These are phyloP conservation scores for Drosophila baimaii DNA, from an alignment of 1,140 invertebrate species.

Conservation along the genomic window DNA sequence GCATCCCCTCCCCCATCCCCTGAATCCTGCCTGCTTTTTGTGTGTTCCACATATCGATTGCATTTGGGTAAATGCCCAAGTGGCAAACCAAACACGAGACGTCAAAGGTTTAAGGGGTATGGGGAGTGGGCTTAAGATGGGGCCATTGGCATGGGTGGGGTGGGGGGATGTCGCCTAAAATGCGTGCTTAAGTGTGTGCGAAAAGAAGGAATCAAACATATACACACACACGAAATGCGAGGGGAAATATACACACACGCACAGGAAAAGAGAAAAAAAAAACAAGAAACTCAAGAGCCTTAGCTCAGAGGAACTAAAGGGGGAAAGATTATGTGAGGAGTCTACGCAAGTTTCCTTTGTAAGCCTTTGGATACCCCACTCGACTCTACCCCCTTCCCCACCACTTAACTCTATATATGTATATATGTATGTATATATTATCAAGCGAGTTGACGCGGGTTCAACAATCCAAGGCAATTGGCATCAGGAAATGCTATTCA, in stretches of 20 bases:
- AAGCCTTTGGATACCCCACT: conserved; percentile 21
- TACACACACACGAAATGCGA: neutral
- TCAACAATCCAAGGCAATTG: conserved; percentile 32
- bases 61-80: conserved; percentile 45
- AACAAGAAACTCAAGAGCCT: conserved; percentile 35
- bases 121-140: conserved; percentile 3
- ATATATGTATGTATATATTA: conserved; percentile 15
- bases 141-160: neutral
- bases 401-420: conserved; percentile 7
- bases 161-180: conserved; percentile 42
- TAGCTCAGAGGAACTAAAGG: neutral
- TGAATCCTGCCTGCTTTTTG: neutral
- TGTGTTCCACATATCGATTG: conserved; percentile 46
- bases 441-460: conserved; percentile 28
- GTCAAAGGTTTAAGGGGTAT: conserved; percentile 15
- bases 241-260: conserved; percentile 13
- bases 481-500: conserved; percentile 12
- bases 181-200: conserved; percentile 53
- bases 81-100: conserved; percentile 42
- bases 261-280: conserved; percentile 22
- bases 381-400: conserved; percentile 6
- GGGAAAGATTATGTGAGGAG: conserved; percentile 18
- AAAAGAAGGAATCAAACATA: conserved; percentile 51
- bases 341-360: conserved; percentile 46
- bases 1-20: neutral